Percentiles rank a stretch among this genome's conserved stretches.
Conservation (phyloP, 2,888 invertebrate genomes). For the Mesopsocus fuscifrons region DNA sequence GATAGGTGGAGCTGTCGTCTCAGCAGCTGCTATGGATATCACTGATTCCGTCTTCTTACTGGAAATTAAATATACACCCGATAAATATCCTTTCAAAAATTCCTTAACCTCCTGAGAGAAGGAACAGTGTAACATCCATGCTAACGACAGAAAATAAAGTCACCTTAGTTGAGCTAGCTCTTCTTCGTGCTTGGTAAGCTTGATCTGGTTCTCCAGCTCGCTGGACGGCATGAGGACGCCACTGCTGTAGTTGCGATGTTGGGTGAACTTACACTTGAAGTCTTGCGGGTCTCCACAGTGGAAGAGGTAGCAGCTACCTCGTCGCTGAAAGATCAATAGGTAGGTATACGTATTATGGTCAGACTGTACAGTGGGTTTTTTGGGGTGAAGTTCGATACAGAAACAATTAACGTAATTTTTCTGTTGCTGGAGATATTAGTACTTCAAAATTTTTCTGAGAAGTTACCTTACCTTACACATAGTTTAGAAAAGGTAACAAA, state of each 20-base stretch:
- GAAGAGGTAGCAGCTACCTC: slow-evolving; percentile 80
- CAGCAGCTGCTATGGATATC: slow-evolving; percentile 1
- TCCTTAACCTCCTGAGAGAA: too few species aligned
- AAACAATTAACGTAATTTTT: neutral
- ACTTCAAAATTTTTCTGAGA: too few species aligned
- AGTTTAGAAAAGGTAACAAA: too few species aligned
- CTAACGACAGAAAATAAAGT: too few species aligned
- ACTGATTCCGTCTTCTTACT: neutral
- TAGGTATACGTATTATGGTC: too few species aligned
- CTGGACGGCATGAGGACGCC: slow-evolving; percentile 55
- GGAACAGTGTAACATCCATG: too few species aligned
- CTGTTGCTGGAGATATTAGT: too few species aligned
- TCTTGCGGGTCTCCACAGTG: slow-evolving; percentile 78
- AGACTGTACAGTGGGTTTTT: too few species aligned
- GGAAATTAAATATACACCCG: too few species aligned
- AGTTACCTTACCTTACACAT: too few species aligned
- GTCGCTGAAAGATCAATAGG: slow-evolving; percentile 33
- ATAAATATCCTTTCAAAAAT: too few species aligned
- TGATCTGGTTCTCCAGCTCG: slow-evolving; percentile 50
- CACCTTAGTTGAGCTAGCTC: slow-evolving; percentile 51
- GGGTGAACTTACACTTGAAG: slow-evolving; percentile 82
- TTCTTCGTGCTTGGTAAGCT: slow-evolving; percentile 50
- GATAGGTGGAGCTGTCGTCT: slow-evolving; percentile 17
- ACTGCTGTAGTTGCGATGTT: slow-evolving; percentile 73
- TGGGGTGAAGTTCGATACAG: neutral